phyloP scores from a whole-genome alignment of 2,113 vertebrate species.

The Chionis minor region DNA sequence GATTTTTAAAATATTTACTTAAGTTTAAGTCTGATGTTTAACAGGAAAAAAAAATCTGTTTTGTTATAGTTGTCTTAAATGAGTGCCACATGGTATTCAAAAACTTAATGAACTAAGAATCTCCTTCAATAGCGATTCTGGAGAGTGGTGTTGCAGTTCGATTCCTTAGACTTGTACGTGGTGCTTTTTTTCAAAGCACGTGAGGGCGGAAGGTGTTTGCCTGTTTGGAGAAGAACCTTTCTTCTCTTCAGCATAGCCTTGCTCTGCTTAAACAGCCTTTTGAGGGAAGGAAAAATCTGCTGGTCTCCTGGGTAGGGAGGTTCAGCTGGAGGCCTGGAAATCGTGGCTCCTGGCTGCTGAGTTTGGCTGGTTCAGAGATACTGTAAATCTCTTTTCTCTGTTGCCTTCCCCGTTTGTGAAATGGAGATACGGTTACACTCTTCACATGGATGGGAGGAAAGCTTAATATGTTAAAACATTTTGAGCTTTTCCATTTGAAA shows the following conservation, averaged over 20 bases:
- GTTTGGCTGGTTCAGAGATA: background rate
- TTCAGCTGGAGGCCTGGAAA: background rate
- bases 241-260: background rate
- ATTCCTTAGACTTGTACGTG: background rate
- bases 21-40: background rate
- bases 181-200: rapidly evolving
- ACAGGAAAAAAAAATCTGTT: background rate
- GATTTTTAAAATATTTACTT: background rate
- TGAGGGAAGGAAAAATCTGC: background rate
- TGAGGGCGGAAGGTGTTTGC: background rate
- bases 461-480: background rate
- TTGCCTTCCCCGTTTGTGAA: background rate
- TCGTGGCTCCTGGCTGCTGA: background rate
- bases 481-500: background rate
- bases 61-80: background rate
- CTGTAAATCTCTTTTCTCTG: background rate
- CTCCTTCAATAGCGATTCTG: background rate
- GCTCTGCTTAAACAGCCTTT: background rate
- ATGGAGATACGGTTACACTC: background rate
- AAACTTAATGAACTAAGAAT: background rate
- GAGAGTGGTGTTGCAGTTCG: background rate
- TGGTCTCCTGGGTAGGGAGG: background rate
- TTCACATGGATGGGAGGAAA: background rate
- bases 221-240: background rate
- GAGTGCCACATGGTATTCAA: background rate